Evolutionary conservation across 2,113 vertebrate species (phyloP), one percentile per base, ranked within the genome.

Genomic region (Nibea albiflora): DNA sequence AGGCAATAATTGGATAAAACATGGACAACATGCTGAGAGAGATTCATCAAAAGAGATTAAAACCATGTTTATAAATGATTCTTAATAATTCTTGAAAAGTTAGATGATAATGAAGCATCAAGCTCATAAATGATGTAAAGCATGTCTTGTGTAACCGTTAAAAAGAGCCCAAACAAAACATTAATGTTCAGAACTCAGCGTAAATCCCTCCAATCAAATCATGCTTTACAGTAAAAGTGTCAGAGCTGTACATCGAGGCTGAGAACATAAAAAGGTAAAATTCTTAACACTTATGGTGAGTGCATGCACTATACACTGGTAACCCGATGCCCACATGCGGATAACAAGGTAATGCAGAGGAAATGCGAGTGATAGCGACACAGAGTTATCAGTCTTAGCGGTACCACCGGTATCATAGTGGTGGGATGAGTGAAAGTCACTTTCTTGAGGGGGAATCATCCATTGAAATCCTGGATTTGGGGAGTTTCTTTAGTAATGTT

Each of bases 401-500:
- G 65, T 3, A 31, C 35, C 10, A 56, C 28, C n/a, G 26, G 56
- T 53, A 57, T 58, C 68, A 68, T 6, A 53, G 49, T 24, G 0
- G 16, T 52, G 53, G 10, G 2, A 80, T 72, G 64, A 67, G 47
- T 80, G 67, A 81, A 72, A 66, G 54, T 42, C 61, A 73, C 49
- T 54, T 79, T 53, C 68, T 75, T 22, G 4, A 54, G 31, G 28
- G 14, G 44, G 46, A 71, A 62, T 80, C 75, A 73, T 80, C 76
- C 56, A 62, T 16, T 72, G 65, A 24, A 88, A 52, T 31, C 67
- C 73, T 74, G 54, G 52, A 80, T 81, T 84, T 65, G 15, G 47
- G 31, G 28, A 58, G 49, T 74, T 84, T 80, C 71, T 86, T 81
- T 72, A 76, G 73, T 81, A 77, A 92, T 81, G 67, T 74, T 53